These are phyloP conservation scores for Anniella stebbinsi DNA, from an alignment of 2,797 vertebrate genomes.

Conservation along the genomic window DNA sequence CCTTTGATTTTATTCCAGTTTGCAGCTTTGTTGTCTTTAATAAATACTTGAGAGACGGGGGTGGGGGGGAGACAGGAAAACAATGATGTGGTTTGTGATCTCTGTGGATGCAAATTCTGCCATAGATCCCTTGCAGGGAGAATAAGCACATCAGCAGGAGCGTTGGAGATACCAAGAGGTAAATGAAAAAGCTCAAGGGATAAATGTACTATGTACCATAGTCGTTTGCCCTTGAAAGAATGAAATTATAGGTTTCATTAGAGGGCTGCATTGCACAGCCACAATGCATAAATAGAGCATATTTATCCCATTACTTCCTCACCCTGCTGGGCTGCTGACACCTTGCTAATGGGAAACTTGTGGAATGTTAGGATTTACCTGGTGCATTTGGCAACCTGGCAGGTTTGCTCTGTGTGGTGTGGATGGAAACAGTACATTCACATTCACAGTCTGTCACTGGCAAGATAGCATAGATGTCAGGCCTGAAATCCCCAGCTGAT, in stretches of 20 bases:
- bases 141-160: neutral
- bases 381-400: conserved; percentile 2
- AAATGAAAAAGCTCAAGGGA: conserved; percentile 26
- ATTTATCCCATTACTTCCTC: conserved; percentile 19
- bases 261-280: neutral
- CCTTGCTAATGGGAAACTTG: conserved; percentile 38
- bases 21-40: conserved; percentile 8
- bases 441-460: neutral
- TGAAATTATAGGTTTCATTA: conserved; percentile 41
- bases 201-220: conserved; percentile 34
- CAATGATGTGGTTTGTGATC: conserved; percentile 16
- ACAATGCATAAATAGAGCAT: conserved; percentile 5
- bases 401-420: neutral
- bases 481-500: conserved; percentile 26
- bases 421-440: neutral
- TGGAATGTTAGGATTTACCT: conserved; percentile 35
- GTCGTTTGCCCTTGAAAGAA: conserved; percentile 16
- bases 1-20: conserved; percentile 23
- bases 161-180: neutral
- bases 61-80: neutral
- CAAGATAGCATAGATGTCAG: conserved; percentile 18
- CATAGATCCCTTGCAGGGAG: conserved; percentile 13
- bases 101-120: conserved; percentile 13
- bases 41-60: conserved; percentile 3
- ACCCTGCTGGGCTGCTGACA: conserved; percentile 26